Percentiles rank a stretch among this genome's conserved stretches.
phyloP scores from a whole-genome alignment of 1,140 invertebrate species.

The Eriosoma lanigerum region DNA sequence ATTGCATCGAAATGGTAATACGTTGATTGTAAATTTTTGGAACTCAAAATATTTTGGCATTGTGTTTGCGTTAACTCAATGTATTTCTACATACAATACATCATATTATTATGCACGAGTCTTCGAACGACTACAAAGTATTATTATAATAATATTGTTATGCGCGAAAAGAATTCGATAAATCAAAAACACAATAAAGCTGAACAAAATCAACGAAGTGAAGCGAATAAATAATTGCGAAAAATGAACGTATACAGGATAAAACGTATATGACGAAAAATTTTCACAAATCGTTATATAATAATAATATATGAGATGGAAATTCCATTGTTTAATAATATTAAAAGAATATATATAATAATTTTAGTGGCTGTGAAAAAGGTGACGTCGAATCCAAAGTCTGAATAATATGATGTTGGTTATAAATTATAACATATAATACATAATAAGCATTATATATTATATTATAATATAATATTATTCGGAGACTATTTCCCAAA shows the following conservation, averaged over 20 bases:
- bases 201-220: not conserved
- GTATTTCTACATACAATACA: not conserved
- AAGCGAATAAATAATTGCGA: slow-evolving; percentile 31
- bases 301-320: not conserved
- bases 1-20: no score
- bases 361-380: not conserved
- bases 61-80: not conserved
- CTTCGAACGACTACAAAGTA: not conserved
- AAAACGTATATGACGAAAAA: not conserved
- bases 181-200: slow-evolving; percentile 16
- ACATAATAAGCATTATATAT: no score
- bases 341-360: no score
- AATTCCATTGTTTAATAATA: slow-evolving; percentile 18
- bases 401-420: not conserved
- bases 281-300: slow-evolving; percentile 11
- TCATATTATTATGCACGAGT: not conserved
- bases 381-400: not conserved
- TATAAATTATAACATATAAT: no score
- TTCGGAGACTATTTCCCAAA: no score
- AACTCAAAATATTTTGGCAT: not conserved
- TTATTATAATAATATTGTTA: not conserved
- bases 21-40: no score
- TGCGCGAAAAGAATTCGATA: not conserved
- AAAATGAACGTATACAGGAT: not conserved
- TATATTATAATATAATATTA: no score